phyloP scores from a whole-genome alignment of 2,113 vertebrate genomes.

The Tetrax tetrax region DNA sequence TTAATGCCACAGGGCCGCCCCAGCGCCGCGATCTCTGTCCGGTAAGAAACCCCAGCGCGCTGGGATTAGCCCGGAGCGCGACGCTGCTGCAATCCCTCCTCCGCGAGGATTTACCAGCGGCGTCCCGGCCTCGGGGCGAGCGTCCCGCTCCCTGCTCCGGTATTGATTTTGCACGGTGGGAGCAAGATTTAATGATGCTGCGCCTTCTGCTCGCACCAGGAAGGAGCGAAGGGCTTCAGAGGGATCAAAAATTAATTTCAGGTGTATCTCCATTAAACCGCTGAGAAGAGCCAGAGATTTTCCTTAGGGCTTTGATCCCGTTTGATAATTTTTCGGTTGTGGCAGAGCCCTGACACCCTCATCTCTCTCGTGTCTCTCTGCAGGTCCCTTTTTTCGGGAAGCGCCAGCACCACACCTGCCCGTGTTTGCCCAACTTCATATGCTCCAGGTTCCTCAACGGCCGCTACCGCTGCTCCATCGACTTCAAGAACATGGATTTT shows the following conservation, averaged over 20 bases:
- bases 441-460: conserved; percentile 78
- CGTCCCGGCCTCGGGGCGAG: background rate
- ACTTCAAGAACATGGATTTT: conserved; percentile 87
- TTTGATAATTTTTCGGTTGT: fast-evolving
- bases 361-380: fast-evolving
- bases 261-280: background rate
- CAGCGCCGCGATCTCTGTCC: fast-evolving
- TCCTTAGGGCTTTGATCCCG: background rate
- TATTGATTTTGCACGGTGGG: background rate
- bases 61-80: background rate
- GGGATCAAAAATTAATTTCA: background rate
- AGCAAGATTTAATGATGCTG: background rate
- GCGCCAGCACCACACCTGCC: conserved; percentile 86
- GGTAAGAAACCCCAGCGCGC: fast-evolving
- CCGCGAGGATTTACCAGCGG: background rate
- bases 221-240: background rate
- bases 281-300: background rate
- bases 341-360: background rate
- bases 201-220: fast-evolving
- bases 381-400: conserved; percentile 87
- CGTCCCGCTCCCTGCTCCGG: fast-evolving
- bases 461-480: conserved; percentile 82
- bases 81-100: background rate
- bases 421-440: conserved; percentile 82
- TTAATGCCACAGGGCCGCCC: background rate